Evolutionary conservation across 2,888 invertebrate species (phyloP).

Genomic region (Leptinotarsa rubiginosa): DNA sequence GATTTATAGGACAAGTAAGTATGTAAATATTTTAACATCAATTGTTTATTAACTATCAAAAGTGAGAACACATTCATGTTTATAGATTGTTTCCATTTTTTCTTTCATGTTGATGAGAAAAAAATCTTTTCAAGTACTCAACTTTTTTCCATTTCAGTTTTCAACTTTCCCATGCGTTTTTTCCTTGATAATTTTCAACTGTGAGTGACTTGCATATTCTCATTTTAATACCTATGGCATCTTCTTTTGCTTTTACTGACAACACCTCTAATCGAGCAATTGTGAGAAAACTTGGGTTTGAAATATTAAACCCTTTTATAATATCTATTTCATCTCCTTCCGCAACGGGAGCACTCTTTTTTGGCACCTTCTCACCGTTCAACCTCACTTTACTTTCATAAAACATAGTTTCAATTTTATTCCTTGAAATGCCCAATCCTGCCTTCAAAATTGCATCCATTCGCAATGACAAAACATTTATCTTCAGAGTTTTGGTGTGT

Average conservation of each 20-base stretch:
- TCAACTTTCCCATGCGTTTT: slow-evolving; percentile 36
- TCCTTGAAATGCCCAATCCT: slow-evolving; percentile 78
- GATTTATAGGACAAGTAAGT: too few relatives aligned
- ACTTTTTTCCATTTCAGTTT: too few relatives aligned
- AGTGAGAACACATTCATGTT: too few relatives aligned
- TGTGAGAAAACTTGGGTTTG: slow-evolving; percentile 77
- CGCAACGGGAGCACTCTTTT: slow-evolving; percentile 78
- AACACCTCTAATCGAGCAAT: slow-evolving; percentile 79
- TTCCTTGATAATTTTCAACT: slow-evolving; percentile 76
- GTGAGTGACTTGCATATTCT: slow-evolving; percentile 77
- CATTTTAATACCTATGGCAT: slow-evolving; percentile 72
- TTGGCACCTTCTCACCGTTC: slow-evolving; percentile 80
- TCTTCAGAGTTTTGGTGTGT: slow-evolving; percentile 75
- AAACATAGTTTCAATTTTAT: slow-evolving; percentile 83
- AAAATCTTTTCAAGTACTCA: too few relatives aligned
- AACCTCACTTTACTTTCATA: slow-evolving; percentile 84
- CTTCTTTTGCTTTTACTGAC: slow-evolving; percentile 69
- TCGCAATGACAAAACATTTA: slow-evolving; percentile 75
- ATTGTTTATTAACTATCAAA: too few relatives aligned
- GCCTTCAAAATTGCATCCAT: slow-evolving; percentile 78
- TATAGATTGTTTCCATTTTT: too few relatives aligned
- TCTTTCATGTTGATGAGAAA: too few relatives aligned
- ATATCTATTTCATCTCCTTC: slow-evolving; percentile 83
- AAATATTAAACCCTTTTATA: slow-evolving; percentile 74
- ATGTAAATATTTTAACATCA: too few relatives aligned